These are phyloP conservation scores for Hemichromis elongatus DNA, from an alignment of 2,113 vertebrate genomes.

Conservation along the genomic window DNA sequence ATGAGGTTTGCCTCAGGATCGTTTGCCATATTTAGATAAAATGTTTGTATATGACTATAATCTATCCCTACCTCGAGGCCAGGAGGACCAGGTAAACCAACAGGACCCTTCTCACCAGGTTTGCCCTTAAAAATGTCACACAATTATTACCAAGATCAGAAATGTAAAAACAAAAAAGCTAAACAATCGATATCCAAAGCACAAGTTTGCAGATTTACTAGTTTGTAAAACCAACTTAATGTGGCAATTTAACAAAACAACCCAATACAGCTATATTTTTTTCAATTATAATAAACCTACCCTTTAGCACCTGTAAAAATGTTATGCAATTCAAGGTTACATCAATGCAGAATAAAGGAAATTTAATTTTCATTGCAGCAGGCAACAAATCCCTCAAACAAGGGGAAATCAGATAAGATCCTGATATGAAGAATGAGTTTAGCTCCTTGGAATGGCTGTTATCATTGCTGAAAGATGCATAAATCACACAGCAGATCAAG, in stretches of 20 bases:
- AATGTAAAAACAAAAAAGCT: not conserved
- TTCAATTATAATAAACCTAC: not conserved
- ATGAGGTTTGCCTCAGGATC: not conserved
- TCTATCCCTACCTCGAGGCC: conserved; percentile 82
- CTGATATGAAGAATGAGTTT: not conserved
- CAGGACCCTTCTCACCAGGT: conserved; percentile 83
- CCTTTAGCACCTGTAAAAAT: not conserved
- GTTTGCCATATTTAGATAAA: not conserved
- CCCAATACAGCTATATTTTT: not conserved
- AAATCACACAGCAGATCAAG: not conserved
- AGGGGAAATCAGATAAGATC: not conserved
- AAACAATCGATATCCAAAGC: not conserved
- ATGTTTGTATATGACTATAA: not conserved
- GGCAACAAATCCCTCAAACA: not conserved
- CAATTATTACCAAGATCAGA: not conserved
- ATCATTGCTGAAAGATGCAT: not conserved
- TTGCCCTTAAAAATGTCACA: conserved; percentile 76
- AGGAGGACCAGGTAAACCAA: conserved; percentile 80
- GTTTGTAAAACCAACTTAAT: not conserved
- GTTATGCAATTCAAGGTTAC: not conserved
- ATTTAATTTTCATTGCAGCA: not conserved
- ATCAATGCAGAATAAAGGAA: not conserved
- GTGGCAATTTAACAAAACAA: not conserved
- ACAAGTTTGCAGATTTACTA: not conserved
- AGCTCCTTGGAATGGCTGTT: not conserved